phyloP scores from a whole-genome alignment of 2,888 invertebrate genomes.

The Andrena praecox region DNA sequence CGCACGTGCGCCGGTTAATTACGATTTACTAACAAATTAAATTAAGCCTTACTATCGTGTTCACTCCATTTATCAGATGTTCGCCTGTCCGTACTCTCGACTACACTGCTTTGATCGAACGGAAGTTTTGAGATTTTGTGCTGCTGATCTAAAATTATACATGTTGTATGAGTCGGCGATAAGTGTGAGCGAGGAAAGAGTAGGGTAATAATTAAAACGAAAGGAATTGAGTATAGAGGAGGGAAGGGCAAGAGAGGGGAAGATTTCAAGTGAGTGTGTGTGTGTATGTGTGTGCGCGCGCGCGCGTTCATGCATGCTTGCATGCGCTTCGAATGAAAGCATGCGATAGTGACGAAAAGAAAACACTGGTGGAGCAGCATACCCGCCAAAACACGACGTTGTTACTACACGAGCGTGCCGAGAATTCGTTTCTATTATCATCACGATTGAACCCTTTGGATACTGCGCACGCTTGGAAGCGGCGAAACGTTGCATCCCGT shows the following conservation, averaged over 20 bases:
- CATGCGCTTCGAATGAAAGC: slow-evolving; percentile 50
- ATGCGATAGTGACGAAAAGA: slow-evolving; percentile 49
- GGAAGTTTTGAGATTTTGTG: slow-evolving; percentile 36
- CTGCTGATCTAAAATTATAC: slow-evolving; percentile 49
- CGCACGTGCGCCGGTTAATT: slow-evolving; percentile 52
- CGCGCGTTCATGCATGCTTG: slow-evolving; percentile 31
- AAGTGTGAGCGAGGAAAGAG: slow-evolving; percentile 46
- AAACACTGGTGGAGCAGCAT: slow-evolving; percentile 39
- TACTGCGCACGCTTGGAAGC: background rate
- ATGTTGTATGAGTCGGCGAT: slow-evolving; percentile 57
- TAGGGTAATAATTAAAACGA: slow-evolving; percentile 4
- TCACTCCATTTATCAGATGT: slow-evolving; percentile 74
- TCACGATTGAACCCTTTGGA: slow-evolving; percentile 5
- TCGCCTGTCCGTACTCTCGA: slow-evolving; percentile 73
- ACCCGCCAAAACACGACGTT: slow-evolving; percentile 42
- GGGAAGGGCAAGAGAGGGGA: slow-evolving; percentile 25
- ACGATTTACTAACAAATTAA: slow-evolving; percentile 73
- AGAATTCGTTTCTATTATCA: slow-evolving; percentile 49
- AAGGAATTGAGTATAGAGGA: slow-evolving; percentile 6
- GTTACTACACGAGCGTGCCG: slow-evolving; percentile 7
- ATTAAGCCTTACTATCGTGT: slow-evolving; percentile 75
- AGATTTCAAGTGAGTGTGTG: slow-evolving; percentile 22
- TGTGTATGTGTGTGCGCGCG: slow-evolving; percentile 30
- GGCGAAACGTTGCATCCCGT: background rate
- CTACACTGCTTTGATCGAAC: slow-evolving; percentile 68